Evolutionary conservation across 1,140 invertebrate species (phyloP).

Genomic region (Drosophila carrolli): DNA sequence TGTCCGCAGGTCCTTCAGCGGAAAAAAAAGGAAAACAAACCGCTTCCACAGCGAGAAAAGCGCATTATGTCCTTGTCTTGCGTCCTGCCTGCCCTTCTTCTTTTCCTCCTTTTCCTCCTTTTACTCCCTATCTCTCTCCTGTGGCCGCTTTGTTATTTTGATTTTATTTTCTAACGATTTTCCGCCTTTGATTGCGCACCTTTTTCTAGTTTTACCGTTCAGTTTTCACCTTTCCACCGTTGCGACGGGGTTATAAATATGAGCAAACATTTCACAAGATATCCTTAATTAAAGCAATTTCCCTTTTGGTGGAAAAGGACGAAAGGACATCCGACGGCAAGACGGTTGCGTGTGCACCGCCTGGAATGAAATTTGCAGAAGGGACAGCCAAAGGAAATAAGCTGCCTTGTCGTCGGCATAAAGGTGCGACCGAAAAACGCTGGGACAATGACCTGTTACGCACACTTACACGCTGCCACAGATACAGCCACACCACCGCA

Average conservation of each 20-base stretch:
- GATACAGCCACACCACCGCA: conserved; percentile 1
- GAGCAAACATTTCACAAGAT: conserved; percentile 75
- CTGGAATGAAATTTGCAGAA: conserved; percentile 76
- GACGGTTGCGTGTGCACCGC: conserved; percentile 46
- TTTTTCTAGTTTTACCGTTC: conserved; percentile 47
- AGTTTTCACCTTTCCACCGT: conserved; percentile 39
- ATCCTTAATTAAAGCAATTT: conserved; percentile 82
- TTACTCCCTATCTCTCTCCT: conserved; percentile 44
- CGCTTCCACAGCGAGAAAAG: conserved; percentile 56
- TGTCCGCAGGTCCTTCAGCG: conserved; percentile 34
- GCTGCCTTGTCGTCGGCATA: conserved; percentile 65
- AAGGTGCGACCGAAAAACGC: conserved; percentile 73
- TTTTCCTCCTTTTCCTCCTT: conserved; percentile 13
- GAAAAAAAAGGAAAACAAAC: conserved; percentile 38
- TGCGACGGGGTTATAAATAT: conserved; percentile 68
- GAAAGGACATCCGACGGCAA: conserved; percentile 6
- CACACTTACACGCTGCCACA: conserved; percentile 38
- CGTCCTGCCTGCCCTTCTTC: conserved; percentile 5
- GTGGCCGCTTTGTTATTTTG: conserved; percentile 70
- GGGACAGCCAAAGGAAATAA: conserved; percentile 70
- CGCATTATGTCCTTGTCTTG: conserved; percentile 59
- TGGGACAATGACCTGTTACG: conserved; percentile 72
- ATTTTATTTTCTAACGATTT: conserved; percentile 75
- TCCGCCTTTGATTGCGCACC: conserved; percentile 70
- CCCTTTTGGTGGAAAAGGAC: conserved; percentile 33